phyloP scores from a whole-genome alignment of 2,797 vertebrate species.

The Lithobates pipiens region DNA sequence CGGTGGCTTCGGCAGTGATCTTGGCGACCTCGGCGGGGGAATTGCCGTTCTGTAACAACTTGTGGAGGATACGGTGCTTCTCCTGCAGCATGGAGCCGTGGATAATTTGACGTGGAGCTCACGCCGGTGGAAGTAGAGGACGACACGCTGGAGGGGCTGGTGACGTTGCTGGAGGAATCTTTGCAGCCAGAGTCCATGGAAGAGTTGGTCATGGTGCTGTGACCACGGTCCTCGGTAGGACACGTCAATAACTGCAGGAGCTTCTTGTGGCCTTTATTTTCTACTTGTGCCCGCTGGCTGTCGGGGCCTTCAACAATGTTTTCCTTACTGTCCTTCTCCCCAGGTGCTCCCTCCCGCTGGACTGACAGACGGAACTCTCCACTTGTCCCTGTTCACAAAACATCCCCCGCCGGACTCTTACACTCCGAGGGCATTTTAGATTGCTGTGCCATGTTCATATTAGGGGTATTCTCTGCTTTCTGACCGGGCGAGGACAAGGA shows the following conservation, averaged over 20 bases:
- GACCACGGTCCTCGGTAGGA: slow-evolving; percentile 88
- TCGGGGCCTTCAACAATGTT: slow-evolving; percentile 76
- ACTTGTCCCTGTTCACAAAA: slow-evolving; percentile 82
- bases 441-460: slow-evolving; percentile 83
- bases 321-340: slow-evolving; percentile 81
- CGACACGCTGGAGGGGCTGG: slow-evolving; percentile 91
- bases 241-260: slow-evolving; percentile 94
- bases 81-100: slow-evolving; percentile 88
- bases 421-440: slow-evolving; percentile 82
- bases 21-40: slow-evolving; percentile 97
- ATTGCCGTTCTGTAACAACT: slow-evolving; percentile 95
- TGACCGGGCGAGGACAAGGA: slow-evolving; percentile 90
- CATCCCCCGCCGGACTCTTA: slow-evolving; percentile 85
- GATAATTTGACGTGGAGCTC: slow-evolving; percentile 81
- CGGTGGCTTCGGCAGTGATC: slow-evolving; percentile 96
- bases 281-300: slow-evolving; percentile 78
- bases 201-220: slow-evolving; percentile 74
- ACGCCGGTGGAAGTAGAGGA: slow-evolving; percentile 85
- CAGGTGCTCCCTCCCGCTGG: slow-evolving; percentile 84
- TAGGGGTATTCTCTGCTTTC: slow-evolving; percentile 91
- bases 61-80: slow-evolving; percentile 98
- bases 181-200: slow-evolving; percentile 83
- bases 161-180: slow-evolving; percentile 81
- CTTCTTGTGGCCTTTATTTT: slow-evolving; percentile 92
- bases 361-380: slow-evolving; percentile 86